A percentile compares a stretch with the other conserved stretches of the same genome.
Evolutionary conservation across 2,113 vertebrate species (phyloP).

Genomic region (Epinephelus cyanopodus): DNA sequence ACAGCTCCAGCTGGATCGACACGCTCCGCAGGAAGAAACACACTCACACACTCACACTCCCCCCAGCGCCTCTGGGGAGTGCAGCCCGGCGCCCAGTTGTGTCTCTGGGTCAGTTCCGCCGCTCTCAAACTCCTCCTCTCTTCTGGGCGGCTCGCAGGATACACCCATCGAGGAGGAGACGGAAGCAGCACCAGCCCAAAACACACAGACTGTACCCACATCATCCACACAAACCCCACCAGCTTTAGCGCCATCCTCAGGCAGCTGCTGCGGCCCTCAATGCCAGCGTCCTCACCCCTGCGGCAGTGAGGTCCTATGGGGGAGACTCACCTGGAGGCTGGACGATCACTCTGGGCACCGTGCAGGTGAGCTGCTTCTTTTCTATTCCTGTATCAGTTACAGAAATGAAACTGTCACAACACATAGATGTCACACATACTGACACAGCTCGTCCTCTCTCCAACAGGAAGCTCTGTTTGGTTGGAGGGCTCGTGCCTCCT

Average conservation of each 20-base stretch:
- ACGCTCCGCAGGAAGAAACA: conserved; percentile 92
- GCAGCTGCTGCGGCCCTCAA: conserved; percentile 9
- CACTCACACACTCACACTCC: conserved; percentile 53
- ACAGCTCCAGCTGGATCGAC: conserved; percentile 92
- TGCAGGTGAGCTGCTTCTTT: conserved; percentile 76
- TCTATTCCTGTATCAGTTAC: background rate
- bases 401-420: background rate
- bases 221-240: conserved; percentile 20
- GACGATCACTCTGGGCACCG: conserved; percentile 67
- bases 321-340: conserved; percentile 75
- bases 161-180: conserved; percentile 68
- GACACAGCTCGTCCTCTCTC: conserved; percentile 10
- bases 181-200: conserved; percentile 13
- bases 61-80: conserved; percentile 68
- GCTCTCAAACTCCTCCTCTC: conserved; percentile 81
- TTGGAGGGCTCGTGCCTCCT: conserved; percentile 60
- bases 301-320: conserved; percentile 40
- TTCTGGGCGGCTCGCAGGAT: conserved; percentile 75
- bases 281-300: conserved; percentile 23
- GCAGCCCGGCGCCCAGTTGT: conserved; percentile 74
- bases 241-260: conserved; percentile 22
- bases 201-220: conserved; percentile 3
- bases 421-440: background rate
- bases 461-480: conserved; percentile 79
- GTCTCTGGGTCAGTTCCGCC: conserved; percentile 62